Evolutionary conservation across 2,797 vertebrate species (phyloP), one percentile per base, ranked within the genome.

Genomic region (Pseudomugil tenellus): DNA sequence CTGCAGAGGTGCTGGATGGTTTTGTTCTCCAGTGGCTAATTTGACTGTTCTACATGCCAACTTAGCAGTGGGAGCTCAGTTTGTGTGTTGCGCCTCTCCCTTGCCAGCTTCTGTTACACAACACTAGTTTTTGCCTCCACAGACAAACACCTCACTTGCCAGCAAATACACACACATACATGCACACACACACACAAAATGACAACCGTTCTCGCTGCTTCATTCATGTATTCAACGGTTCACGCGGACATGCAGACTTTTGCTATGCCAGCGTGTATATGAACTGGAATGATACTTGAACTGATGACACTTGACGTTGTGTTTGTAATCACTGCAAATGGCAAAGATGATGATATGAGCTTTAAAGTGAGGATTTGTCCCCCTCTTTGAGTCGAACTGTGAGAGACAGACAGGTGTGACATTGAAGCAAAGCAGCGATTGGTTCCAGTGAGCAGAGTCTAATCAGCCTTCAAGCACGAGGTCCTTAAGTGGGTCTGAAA

Each of bases 11-110:
- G 79, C 77, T 83, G 85, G 83, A 86, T 88, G 63, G 76, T 77
- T 89, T 84, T 81, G 80, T 91, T 88, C 94, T 92, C 93, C 76
- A 85, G 93, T 90, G 92, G 86, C 92, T 93, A 93, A 94, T 95
- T 94, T 94, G 87, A 86, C 89, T 92, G 85, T 91, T 88, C 87
- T 90, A 85, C 88, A 85, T 91, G 86, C 89, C 85, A 87, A 65
- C 85, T 81, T 78, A 84, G 84, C 86, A 88, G 81, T 63, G 46
- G 83, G 88, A 83, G 83, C 41, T 68, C 6, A 51, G 34, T 83
- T 55, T 70, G 52, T 60, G 59, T 73, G 39, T 25, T 53, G 59
- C 69, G 52, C 66, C 61, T 83, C 74, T 90, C 90, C 89, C 88
- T 80, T 83, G 90, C 79, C 83, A 90, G 87, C 83, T 88, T 76